Evolutionary conservation across 1,140 invertebrate genomes (phyloP).

Genomic region (Onthophagus taurus): DNA sequence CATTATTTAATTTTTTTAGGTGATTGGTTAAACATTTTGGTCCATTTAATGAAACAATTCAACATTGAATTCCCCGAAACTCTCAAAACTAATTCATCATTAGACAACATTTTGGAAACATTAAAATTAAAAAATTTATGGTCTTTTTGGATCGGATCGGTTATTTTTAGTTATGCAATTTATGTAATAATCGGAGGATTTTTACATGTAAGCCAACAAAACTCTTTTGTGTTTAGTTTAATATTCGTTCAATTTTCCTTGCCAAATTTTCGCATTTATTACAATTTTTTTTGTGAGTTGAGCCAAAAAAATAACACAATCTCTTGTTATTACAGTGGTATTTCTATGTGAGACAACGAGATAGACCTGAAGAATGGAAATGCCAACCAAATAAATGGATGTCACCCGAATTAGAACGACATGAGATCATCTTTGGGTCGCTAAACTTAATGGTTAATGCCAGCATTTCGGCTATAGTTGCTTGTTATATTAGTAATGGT

Average conservation of each 20-base stretch:
- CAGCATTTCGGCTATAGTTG: conserved; percentile 45
- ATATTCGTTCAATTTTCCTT: too few species aligned
- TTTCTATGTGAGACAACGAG: conserved; percentile 51
- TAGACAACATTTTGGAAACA: conserved; percentile 32
- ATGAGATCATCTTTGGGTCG: conserved; percentile 57
- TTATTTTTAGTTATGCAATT: conserved; percentile 44
- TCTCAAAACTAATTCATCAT: not conserved
- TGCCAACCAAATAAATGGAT: conserved; percentile 63
- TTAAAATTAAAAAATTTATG: conserved; percentile 44
- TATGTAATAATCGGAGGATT: conserved; percentile 54
- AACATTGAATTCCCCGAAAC: conserved; percentile 18
- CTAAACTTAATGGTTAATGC: conserved; percentile 47
- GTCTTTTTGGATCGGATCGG: conserved; percentile 40
- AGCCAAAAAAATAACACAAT: too few species aligned
- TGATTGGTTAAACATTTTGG: conserved; percentile 53
- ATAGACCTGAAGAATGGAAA: conserved; percentile 58
- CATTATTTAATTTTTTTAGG: conserved; percentile 39
- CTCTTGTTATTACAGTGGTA: conserved; percentile 49
- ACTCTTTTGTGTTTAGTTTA: too few species aligned
- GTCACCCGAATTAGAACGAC: conserved; percentile 51
- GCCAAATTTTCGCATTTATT: too few species aligned
- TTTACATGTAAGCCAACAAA: conserved; percentile 58
- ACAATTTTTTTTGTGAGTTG: too few species aligned
- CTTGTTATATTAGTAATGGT: conserved; percentile 57
- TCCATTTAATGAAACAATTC: conserved; percentile 48